Conservation (phyloP, 2,888 invertebrate species). For the Apotomis capreana region DNA sequence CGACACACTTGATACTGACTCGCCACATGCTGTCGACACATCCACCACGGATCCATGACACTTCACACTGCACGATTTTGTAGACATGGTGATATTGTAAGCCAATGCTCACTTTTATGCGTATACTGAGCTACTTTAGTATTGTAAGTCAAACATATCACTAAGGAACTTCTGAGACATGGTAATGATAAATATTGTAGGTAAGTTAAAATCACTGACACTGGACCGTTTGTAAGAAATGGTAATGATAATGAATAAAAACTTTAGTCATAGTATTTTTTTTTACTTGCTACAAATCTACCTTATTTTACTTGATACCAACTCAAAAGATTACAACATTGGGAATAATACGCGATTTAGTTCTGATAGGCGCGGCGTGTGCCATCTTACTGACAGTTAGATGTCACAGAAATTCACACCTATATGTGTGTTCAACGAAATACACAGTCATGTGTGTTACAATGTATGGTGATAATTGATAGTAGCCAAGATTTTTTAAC, state of each 20-base stretch:
- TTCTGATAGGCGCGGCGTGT: not conserved
- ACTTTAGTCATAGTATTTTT: no score
- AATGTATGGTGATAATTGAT: constrained; percentile 18
- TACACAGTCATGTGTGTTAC: not conserved
- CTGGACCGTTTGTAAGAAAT: no score
- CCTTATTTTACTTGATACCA: no score
- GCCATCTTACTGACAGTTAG: not conserved
- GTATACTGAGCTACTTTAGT: no score
- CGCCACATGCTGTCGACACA: constrained; percentile 3
- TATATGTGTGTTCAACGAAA: not conserved
- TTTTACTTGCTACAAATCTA: no score
- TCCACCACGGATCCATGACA: constrained; percentile 7
- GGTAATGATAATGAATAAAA: no score
- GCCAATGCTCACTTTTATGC: no score
- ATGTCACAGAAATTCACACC: constrained; percentile 18
- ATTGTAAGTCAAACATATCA: no score
- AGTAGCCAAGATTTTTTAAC: not conserved
- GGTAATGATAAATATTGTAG: no score
- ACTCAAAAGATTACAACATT: no score
- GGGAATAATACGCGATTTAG: not conserved
- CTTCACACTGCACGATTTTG: constrained; percentile 16
- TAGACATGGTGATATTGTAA: not conserved
- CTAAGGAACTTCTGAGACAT: no score
- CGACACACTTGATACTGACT: constrained; percentile 6
- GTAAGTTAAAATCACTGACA: no score